Conservation (phyloP, 2,797 vertebrate species). For the Enoplosus armatus region DNA sequence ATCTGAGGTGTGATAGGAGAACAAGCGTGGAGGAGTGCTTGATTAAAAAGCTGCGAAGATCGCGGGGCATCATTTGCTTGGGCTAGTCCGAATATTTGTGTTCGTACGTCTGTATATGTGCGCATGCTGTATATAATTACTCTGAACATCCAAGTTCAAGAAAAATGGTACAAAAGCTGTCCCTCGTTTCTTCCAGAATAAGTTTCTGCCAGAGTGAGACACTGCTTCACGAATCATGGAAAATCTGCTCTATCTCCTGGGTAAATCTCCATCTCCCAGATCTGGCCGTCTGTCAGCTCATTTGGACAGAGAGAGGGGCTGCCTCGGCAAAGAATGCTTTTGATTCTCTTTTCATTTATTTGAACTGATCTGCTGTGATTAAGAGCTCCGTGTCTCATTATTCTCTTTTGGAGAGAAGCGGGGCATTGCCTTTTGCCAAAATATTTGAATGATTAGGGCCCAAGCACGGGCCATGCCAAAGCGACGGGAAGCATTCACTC, state of each 20-base stretch:
- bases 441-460: conserved; percentile 97
- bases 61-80: conserved; percentile 52
- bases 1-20: conserved; percentile 77
- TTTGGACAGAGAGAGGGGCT: conserved; percentile 90
- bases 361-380: conserved; percentile 98
- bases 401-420: conserved; percentile 83
- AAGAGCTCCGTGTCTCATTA: conserved; percentile 91
- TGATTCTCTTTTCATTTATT: conserved; percentile 99
- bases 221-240: conserved; percentile 73
- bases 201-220: conserved; percentile 72
- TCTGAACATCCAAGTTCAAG: conserved; percentile 65
- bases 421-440: conserved; percentile 93
- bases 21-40: conserved; percentile 69
- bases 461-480: conserved; percentile 91
- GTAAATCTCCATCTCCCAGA: conserved; percentile 86
- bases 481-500: conserved; percentile 93
- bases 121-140: conserved; percentile 55
- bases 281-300: conserved; percentile 93
- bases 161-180: conserved; percentile 65
- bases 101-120: conserved; percentile 51
- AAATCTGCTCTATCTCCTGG: conserved; percentile 79
- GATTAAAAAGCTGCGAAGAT: conserved; percentile 76
- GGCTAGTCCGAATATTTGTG: conserved; percentile 66
- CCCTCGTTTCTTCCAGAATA: conserved; percentile 61
- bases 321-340: conserved; percentile 91